phyloP scores from a whole-genome alignment of 2,797 vertebrate species.

The Characodon lateralis region DNA sequence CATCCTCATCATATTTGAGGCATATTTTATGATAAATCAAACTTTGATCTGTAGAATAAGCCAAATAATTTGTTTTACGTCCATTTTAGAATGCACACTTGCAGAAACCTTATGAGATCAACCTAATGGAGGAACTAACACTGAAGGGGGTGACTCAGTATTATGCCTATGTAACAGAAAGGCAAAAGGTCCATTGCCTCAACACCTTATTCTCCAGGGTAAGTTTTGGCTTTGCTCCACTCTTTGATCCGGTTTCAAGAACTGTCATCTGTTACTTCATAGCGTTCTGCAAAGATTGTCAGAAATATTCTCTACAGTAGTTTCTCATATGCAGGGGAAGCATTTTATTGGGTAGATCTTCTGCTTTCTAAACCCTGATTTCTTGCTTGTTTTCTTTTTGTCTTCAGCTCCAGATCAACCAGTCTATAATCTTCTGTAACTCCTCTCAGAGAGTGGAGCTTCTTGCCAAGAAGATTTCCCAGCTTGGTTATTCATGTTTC shows the following conservation, averaged over 20 bases:
- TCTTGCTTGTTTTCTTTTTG: background rate
- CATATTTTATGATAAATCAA: background rate
- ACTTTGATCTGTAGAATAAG: background rate
- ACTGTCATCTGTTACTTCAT: too few relatives aligned
- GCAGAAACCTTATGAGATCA: slow-evolving; percentile 99
- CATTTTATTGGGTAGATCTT: background rate
- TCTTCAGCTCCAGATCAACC: slow-evolving; percentile 98
- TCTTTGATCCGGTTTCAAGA: background rate
- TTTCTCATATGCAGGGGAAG: background rate
- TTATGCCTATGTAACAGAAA: slow-evolving; percentile 98
- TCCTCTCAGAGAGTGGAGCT: slow-evolving; percentile 98
- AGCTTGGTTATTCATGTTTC: slow-evolving; percentile 99
- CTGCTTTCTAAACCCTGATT: background rate
- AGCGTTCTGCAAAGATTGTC: background rate
- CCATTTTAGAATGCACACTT: slow-evolving; percentile 89
- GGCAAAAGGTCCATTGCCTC: slow-evolving; percentile 99
- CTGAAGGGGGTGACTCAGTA: slow-evolving; percentile 99
- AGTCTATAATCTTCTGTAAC: slow-evolving; percentile 99
- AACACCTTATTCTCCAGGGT: slow-evolving; percentile 99
- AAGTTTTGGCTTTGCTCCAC: slow-evolving; percentile 51
- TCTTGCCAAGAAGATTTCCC: slow-evolving; percentile 99
- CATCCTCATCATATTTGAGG: slow-evolving; percentile 27
- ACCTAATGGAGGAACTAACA: slow-evolving; percentile 99
- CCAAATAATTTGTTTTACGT: background rate
- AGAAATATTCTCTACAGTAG: background rate